These are phyloP conservation scores for Neuroterus valhalla DNA, from an alignment of 1,140 invertebrate species.

Conservation along the genomic window DNA sequence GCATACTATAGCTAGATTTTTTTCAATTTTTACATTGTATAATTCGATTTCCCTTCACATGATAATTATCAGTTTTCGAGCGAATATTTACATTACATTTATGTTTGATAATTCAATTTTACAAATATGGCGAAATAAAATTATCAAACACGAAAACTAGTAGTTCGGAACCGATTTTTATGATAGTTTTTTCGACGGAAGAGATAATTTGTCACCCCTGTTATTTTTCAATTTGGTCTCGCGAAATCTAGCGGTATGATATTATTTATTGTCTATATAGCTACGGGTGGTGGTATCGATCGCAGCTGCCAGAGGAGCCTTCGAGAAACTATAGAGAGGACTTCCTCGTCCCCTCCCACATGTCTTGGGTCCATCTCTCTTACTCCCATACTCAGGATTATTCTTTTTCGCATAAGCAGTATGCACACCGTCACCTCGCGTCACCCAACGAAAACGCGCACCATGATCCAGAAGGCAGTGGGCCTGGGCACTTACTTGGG, in stretches of 20 bases:
- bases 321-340: slow-evolving; percentile 48
- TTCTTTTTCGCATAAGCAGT: slow-evolving; percentile 43
- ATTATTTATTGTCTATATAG: slow-evolving; percentile 55
- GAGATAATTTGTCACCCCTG: slow-evolving; percentile 35
- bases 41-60: too few species aligned
- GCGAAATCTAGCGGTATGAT: slow-evolving; percentile 48
- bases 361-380: slow-evolving; percentile 38
- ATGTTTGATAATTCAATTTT: too few species aligned
- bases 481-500: slow-evolving; percentile 37
- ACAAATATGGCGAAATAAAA: too few species aligned
- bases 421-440: slow-evolving; percentile 40
- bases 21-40: too few species aligned
- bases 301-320: slow-evolving; percentile 49
- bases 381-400: slow-evolving; percentile 23
- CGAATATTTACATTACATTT: too few species aligned
- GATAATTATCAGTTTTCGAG: too few species aligned
- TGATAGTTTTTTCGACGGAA: too few species aligned
- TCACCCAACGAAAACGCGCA: slow-evolving; percentile 7
- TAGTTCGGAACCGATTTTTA: too few species aligned
- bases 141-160: too few species aligned
- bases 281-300: slow-evolving; percentile 55
- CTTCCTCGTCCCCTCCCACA: slow-evolving; percentile 43
- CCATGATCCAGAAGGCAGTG: neutral
- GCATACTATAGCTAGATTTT: too few species aligned
- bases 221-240: slow-evolving; percentile 54